These are phyloP conservation scores for Urocolius indicus DNA, from an alignment of 2,113 vertebrate species.

Conservation along the genomic window DNA sequence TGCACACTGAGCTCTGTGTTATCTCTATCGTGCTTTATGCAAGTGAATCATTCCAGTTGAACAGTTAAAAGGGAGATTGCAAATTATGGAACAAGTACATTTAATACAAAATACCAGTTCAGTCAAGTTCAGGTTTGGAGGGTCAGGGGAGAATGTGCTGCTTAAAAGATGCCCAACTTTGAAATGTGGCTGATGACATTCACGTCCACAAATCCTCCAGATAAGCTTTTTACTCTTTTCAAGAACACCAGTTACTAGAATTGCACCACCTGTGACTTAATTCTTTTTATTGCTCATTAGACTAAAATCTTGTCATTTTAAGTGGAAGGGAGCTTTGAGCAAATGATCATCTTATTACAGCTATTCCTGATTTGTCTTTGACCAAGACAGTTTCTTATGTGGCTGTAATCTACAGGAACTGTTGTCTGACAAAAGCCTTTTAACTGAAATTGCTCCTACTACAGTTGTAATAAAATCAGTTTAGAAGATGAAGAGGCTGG, in stretches of 20 bases:
- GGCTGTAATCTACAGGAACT: conserved; percentile 60
- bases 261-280: neutral
- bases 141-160: neutral
- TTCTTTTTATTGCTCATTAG: neutral
- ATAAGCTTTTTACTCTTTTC: neutral
- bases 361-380: conserved; percentile 38
- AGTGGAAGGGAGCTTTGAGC: neutral
- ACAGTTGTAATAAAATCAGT: conserved; percentile 72
- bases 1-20: neutral
- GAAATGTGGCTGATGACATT: neutral
- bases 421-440: conserved; percentile 72
- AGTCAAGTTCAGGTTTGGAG: neutral
- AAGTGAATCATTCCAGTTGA: neutral
- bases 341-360: neutral
- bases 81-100: neutral
- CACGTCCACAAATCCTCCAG: neutral
- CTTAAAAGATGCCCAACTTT: neutral
- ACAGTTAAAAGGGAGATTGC: neutral
- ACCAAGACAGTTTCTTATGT: conserved; percentile 24
- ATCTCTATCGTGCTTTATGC: neutral
- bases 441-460: conserved; percentile 74
- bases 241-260: neutral
- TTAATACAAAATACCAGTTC: neutral
- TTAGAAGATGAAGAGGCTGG: conserved; percentile 66
- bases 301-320: neutral